Evolutionary conservation across 2,888 invertebrate species (phyloP).

Genomic region (Catocala sponsa): DNA sequence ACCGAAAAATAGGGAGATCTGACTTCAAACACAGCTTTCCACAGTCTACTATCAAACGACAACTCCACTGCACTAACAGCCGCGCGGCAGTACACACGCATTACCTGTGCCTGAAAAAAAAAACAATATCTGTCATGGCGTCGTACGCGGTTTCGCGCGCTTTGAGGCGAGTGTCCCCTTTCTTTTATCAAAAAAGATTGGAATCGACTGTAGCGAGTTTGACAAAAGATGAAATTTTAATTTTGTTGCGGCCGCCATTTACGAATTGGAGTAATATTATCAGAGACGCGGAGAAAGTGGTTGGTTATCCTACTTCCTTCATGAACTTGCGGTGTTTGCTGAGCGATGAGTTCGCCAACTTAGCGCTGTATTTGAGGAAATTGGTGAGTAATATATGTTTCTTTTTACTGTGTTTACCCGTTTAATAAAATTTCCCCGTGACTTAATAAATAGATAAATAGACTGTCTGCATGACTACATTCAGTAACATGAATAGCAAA

Average conservation of each 20-base stretch:
- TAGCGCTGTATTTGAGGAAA: slow-evolving; percentile 84
- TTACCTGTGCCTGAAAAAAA: slow-evolving; percentile 40
- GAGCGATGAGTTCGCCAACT: slow-evolving; percentile 89
- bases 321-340: slow-evolving; percentile 88
- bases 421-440: too few relatives aligned
- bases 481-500: too few relatives aligned
- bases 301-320: slow-evolving; percentile 88
- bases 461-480: too few relatives aligned
- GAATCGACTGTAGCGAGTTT: slow-evolving; percentile 83
- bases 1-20: slow-evolving; percentile 38
- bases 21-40: slow-evolving; percentile 10
- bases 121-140: slow-evolving; percentile 49
- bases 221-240: slow-evolving; percentile 81
- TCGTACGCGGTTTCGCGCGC: slow-evolving; percentile 76
- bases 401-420: too few relatives aligned
- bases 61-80: slow-evolving; percentile 50
- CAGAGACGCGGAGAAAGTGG: slow-evolving; percentile 85
- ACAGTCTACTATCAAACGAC: slow-evolving; percentile 32
- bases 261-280: slow-evolving; percentile 84
- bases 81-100: slow-evolving; percentile 32
- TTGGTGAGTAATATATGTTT: slow-evolving; percentile 72
- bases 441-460: too few relatives aligned
- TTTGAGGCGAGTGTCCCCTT: slow-evolving; percentile 70
- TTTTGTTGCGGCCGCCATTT: slow-evolving; percentile 78
- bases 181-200: slow-evolving; percentile 77